These are phyloP conservation scores for Sminthurinus signatus DNA, from an alignment of 1,140 invertebrate species.

Conservation along the genomic window DNA sequence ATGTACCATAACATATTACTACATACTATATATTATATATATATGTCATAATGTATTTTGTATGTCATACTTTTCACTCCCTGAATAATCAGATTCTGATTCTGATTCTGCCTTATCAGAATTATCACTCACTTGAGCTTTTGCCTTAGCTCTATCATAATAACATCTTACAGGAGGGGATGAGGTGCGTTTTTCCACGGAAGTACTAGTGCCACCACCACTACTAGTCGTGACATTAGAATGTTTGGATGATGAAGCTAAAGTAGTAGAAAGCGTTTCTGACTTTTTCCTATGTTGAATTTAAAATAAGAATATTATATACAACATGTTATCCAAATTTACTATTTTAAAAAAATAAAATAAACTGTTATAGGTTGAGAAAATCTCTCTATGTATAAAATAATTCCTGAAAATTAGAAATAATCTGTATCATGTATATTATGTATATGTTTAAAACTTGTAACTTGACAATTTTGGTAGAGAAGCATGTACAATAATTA, in stretches of 20 bases:
- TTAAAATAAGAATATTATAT: background rate
- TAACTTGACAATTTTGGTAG: too few species aligned
- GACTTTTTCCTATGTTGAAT: background rate
- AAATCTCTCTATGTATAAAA: too few species aligned
- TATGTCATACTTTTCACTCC: background rate
- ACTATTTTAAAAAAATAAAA: background rate
- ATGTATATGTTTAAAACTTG: too few species aligned
- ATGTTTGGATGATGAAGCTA: too few species aligned
- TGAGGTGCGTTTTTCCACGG: background rate
- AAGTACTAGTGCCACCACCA: too few species aligned
- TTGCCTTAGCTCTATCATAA: conserved; percentile 20
- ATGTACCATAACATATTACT: background rate
- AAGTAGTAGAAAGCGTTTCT: background rate
- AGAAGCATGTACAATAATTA: too few species aligned
- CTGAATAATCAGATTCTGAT: background rate
- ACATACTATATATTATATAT: too few species aligned
- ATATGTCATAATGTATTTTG: background rate
- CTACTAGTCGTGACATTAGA: too few species aligned
- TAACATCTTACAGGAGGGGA: conserved; percentile 31
- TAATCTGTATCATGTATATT: too few species aligned
- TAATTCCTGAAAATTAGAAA: too few species aligned
- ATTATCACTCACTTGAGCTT: background rate
- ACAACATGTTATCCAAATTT: background rate
- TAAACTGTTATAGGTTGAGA: background rate
- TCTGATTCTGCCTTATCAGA: background rate